A percentile compares a stretch with the other conserved stretches of the same genome.
phyloP scores from a whole-genome alignment of 2,113 vertebrate genomes.

The Tringa solitaria region DNA sequence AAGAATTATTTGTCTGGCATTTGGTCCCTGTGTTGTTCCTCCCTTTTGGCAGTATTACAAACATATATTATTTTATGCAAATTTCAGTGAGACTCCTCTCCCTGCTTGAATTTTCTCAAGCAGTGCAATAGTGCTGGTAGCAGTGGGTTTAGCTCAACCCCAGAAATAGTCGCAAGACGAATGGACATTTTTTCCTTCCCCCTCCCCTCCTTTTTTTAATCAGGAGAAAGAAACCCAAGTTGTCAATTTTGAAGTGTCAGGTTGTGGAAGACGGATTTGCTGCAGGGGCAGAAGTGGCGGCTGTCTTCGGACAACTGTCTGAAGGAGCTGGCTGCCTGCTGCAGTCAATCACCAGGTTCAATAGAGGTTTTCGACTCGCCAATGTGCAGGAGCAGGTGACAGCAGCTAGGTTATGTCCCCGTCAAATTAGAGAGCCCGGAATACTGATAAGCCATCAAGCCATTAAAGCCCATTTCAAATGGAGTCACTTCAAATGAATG shows the following conservation, averaged over 20 bases:
- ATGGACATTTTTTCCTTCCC: rapidly evolving
- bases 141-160: neutral
- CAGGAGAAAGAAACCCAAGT: neutral
- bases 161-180: neutral
- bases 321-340: neutral
- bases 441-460: neutral
- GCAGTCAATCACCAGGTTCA: neutral
- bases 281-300: neutral
- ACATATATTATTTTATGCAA: neutral
- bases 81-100: neutral
- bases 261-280: rapidly evolving
- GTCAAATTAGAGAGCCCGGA: neutral
- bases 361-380: neutral
- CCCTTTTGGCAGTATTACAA: neutral
- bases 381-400: neutral
- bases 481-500: conserved; percentile 22
- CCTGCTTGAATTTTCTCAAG: neutral
- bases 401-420: neutral
- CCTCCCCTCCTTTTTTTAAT: neutral
- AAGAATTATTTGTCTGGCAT: neutral
- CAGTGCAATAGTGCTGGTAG: neutral
- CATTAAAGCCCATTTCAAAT: neutral
- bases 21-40: neutral
- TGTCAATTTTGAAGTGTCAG: neutral
- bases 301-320: neutral